Base-by-base conservation (phyloP, 2,888 invertebrate genomes). In the Sinotaia quadrata region DNA sequence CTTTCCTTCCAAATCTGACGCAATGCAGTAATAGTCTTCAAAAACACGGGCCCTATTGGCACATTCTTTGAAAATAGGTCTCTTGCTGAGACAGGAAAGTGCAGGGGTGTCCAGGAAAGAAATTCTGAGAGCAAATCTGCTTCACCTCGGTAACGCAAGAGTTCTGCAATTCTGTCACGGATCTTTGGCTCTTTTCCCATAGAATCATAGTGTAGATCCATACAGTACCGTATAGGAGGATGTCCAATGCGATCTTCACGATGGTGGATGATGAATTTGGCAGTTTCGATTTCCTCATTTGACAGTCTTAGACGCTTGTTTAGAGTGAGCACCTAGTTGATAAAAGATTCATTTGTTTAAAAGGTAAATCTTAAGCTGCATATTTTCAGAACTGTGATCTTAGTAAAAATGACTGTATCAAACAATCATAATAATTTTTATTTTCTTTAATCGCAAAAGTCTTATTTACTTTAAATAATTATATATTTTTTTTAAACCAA, bases 1-100 rank as follows among this genome's bases (percentile, higher is more conserved):
- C 92, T 92, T 57, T 94, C 92, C 31, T 94, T 92, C 97, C 97
- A 98, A 76, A 92, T 90, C 47, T 92, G 89, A 85, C 93, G 93
- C 37, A 98, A 87, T 82, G 91, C 91, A 33, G 88, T 89, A 70
- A 96, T 87, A 18, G 95, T 92, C n/a, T 87, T 82, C 0, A 94
- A 93, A 88, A 95, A 92, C 52, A 78, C 61, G 7, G 85, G 86
- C 44, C 87, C 87, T 67, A 81, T 85, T 7, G 79, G 90, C 2
- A 93, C 81, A 0, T 85, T 84, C 56, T 69, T 69, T 37, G 84
- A 78, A 18, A 88, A 92, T 1, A 97, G 86, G 77, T 91, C 90
- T 81, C 91, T 90, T 0, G 98, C 98, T 80, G 89, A 92, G 0
- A 98, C 87, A 3, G 97, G 97, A 87, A 97, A 95, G 72, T 88